These are phyloP conservation scores for Nothocercus julius DNA, from an alignment of 2,113 vertebrate genomes.

Conservation along the genomic window DNA sequence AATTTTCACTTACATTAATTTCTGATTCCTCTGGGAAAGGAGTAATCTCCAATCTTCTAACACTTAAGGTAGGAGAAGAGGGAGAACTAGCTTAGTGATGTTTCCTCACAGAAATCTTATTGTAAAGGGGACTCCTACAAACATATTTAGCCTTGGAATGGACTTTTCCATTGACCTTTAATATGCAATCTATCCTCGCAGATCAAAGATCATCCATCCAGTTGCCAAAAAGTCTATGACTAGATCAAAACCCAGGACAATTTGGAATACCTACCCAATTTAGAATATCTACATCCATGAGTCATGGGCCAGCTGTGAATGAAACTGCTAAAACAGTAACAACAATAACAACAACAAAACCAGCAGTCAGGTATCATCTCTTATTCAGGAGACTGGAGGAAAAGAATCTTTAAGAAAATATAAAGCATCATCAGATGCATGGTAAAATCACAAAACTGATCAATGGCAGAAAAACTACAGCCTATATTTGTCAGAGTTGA, in stretches of 20 bases:
- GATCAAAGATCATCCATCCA: background rate
- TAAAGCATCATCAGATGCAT: background rate
- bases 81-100: background rate
- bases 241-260: background rate
- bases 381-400: background rate
- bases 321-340: background rate
- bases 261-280: background rate
- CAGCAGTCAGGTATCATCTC: background rate
- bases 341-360: background rate
- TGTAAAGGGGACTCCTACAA: background rate
- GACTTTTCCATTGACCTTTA: background rate
- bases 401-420: background rate
- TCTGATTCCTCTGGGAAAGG: background rate
- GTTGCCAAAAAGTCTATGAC: background rate
- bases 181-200: fast-evolving
- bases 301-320: background rate
- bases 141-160: background rate
- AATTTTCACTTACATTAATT: background rate
- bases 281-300: background rate
- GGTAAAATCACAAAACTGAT: background rate
- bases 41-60: background rate
- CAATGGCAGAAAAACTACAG: background rate
- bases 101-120: background rate
- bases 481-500: background rate
- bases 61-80: background rate